phyloP scores from a whole-genome alignment of 1,140 invertebrate species.

The Pantala flavescens region DNA sequence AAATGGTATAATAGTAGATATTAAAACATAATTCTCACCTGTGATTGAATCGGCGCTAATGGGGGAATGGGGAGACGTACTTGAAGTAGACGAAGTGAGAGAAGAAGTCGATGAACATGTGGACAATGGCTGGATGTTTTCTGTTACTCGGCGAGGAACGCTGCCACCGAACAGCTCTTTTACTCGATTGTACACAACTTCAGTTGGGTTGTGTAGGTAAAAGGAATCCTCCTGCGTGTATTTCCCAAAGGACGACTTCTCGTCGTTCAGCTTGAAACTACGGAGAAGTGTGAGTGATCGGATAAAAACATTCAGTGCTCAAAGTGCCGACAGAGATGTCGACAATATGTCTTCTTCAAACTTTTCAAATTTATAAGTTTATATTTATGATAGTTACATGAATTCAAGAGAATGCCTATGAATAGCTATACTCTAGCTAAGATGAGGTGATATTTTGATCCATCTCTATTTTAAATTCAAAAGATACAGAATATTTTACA shows the following conservation, averaged over 20 bases:
- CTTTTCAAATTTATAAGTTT: no score
- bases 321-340: no score
- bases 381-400: no score
- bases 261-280: not conserved
- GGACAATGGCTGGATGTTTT: not conserved
- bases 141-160: not conserved
- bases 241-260: not conserved
- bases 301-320: not conserved
- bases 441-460: no score
- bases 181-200: slow-evolving; percentile 63
- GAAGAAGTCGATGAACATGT: not conserved
- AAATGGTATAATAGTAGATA: no score
- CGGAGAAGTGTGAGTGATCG: not conserved
- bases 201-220: slow-evolving; percentile 68
- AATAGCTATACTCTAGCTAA: no score
- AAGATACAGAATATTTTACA: no score
- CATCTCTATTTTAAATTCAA: no score
- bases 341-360: no score
- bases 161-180: slow-evolving; percentile 53
- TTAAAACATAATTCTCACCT: no score
- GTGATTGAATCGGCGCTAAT: not conserved
- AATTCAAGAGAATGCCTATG: no score
- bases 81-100: not conserved
- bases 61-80: not conserved
- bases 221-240: slow-evolving; percentile 42